Percentiles rank a stretch among this genome's conserved stretches.
Conservation (phyloP, 2,113 vertebrate species). For the Gambusia holbrooki region DNA sequence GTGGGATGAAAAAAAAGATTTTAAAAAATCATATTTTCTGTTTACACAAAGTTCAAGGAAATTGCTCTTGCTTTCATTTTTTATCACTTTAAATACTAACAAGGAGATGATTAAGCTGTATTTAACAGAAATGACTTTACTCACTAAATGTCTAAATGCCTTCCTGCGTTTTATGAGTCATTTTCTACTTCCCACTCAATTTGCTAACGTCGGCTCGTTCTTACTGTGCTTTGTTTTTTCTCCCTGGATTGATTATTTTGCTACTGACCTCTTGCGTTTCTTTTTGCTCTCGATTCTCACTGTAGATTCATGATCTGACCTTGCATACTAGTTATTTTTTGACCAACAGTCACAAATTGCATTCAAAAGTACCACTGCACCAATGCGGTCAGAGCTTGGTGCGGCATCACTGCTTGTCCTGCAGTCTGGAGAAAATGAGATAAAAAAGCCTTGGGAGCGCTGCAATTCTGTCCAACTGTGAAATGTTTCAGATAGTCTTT, state of each 20-base stretch:
- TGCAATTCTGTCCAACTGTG: constrained; percentile 37
- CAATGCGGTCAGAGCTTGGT: neutral
- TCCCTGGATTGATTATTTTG: constrained; percentile 24
- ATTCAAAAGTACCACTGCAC: neutral
- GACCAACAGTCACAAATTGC: neutral
- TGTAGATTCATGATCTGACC: neutral
- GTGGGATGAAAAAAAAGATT: too few species aligned
- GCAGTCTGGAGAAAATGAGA: constrained; percentile 20
- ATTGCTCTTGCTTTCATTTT: neutral
- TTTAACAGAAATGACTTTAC: neutral
- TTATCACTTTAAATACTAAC: neutral
- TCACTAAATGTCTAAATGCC: neutral
- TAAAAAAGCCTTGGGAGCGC: constrained; percentile 40
- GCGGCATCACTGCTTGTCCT: constrained; percentile 2
- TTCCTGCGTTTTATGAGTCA: neutral
- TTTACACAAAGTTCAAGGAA: neutral
- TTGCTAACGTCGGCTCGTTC: neutral
- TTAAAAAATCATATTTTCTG: neutral
- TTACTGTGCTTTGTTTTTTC: neutral
- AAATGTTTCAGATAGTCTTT: constrained; percentile 62
- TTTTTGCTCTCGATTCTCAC: neutral
- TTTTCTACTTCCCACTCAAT: neutral
- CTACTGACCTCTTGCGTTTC: constrained; percentile 7
- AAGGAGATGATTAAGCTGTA: neutral
- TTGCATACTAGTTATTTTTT: neutral